Conservation (phyloP, 2,797 vertebrate genomes). For the Melanogrammus aeglefinus region DNA sequence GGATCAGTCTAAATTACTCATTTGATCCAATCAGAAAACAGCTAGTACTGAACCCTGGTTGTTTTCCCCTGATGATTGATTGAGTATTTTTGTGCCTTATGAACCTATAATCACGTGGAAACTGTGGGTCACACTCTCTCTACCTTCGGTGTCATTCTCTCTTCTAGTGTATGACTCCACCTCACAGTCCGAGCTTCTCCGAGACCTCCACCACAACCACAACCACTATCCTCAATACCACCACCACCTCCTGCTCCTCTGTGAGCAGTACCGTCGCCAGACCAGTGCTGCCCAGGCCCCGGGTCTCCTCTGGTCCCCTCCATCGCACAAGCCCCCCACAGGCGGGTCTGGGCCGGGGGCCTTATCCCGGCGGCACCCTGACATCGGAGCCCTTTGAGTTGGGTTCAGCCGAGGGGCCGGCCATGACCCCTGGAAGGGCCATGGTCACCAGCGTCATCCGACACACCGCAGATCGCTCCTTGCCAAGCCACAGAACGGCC, state of each 20-base stretch:
- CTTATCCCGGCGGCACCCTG: constrained; percentile 29
- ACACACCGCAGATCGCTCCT: constrained; percentile 78
- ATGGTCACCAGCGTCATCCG: constrained; percentile 86
- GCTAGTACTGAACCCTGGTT: background rate
- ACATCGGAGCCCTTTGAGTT: constrained; percentile 46
- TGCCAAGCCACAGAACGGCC: constrained; percentile 50
- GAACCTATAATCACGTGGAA: background rate
- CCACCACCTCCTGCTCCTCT: constrained; percentile 30
- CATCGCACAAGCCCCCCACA: constrained; percentile 32
- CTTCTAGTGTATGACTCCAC: constrained; percentile 93
- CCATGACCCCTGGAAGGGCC: constrained; percentile 68
- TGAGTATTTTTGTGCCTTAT: background rate
- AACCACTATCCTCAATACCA: constrained; percentile 24
- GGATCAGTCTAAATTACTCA: background rate
- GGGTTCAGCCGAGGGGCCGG: constrained; percentile 35
- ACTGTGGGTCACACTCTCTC: background rate
- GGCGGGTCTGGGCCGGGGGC: constrained; percentile 21
- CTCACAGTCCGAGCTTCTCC: constrained; percentile 87
- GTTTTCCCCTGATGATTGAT: background rate
- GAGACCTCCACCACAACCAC: constrained; percentile 73
- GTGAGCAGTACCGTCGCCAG: constrained; percentile 44
- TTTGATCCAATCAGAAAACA: background rate
- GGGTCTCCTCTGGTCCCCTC: constrained; percentile 12
- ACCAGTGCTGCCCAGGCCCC: constrained; percentile 33
- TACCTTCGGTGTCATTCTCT: background rate